Evolutionary conservation across 2,888 invertebrate genomes (phyloP).

Genomic region (Drosophila glabriapex): DNA sequence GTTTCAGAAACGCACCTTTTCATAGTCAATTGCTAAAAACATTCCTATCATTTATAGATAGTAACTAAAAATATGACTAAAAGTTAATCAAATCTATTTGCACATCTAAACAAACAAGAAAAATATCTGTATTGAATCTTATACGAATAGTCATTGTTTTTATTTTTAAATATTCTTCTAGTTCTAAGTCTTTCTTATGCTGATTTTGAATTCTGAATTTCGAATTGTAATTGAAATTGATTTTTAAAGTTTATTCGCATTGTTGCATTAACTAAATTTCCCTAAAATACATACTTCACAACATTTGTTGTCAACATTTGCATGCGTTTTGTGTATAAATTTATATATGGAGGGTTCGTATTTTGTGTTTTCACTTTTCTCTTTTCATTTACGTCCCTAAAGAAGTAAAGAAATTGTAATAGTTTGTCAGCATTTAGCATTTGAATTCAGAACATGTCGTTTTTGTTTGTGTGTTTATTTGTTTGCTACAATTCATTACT

Average conservation of each 20-base stretch:
- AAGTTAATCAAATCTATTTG: slow-evolving; percentile 60
- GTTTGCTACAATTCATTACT: slow-evolving; percentile 69
- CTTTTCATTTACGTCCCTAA: slow-evolving; percentile 22
- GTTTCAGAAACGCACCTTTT: slow-evolving; percentile 55
- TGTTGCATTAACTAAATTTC: slow-evolving; percentile 58
- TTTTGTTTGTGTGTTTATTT: slow-evolving; percentile 32
- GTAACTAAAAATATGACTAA: slow-evolving; percentile 75
- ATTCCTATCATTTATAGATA: slow-evolving; percentile 42
- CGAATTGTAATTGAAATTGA: slow-evolving; percentile 49
- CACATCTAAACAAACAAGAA: slow-evolving; percentile 41
- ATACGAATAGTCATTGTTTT: slow-evolving; percentile 22
- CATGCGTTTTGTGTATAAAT: slow-evolving; percentile 28
- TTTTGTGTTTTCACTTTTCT: slow-evolving; percentile 20
- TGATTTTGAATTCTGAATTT: slow-evolving; percentile 66
- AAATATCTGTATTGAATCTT: slow-evolving; percentile 20
- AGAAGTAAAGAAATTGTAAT: slow-evolving; percentile 32
- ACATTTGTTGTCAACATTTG: slow-evolving; percentile 19
- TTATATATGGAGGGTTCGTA: slow-evolving; percentile 69
- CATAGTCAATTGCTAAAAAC: slow-evolving; percentile 58
- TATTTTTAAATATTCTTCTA: slow-evolving; percentile 29
- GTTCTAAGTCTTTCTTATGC: slow-evolving; percentile 72
- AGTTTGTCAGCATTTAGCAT: slow-evolving; percentile 30
- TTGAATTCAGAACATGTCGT: slow-evolving; percentile 65
- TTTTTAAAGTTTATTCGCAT: slow-evolving; percentile 39
- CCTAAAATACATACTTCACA: slow-evolving; percentile 63